phyloP scores from a whole-genome alignment of 2,797 vertebrate genomes.

The Holocentrus rufus region DNA sequence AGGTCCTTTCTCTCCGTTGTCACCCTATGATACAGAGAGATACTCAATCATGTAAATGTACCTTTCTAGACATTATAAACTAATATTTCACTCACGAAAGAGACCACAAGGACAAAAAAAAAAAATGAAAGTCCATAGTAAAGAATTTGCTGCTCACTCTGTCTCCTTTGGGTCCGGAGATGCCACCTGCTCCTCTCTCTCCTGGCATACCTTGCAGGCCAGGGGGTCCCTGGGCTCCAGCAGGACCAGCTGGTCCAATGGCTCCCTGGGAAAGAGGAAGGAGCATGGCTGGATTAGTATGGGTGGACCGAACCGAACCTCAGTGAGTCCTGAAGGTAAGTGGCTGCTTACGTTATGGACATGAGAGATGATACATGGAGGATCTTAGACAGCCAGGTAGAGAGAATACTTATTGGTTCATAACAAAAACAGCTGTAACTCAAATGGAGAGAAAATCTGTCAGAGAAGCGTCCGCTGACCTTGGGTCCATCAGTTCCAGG shows the following conservation, averaged over 20 bases:
- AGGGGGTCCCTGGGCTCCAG: slow-evolving; percentile 90
- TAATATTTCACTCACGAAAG: neutral
- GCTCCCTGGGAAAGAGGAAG: slow-evolving; percentile 84
- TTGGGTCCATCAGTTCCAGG: slow-evolving; percentile 96
- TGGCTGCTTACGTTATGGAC: neutral
- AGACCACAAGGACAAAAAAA: neutral
- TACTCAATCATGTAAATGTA: neutral
- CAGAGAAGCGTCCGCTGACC: slow-evolving; percentile 76
- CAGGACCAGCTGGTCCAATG: slow-evolving; percentile 86
- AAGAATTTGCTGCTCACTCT: slow-evolving; percentile 84
- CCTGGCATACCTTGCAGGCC: slow-evolving; percentile 98
- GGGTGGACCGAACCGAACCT: neutral
- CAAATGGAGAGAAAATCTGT: neutral
- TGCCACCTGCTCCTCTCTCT: slow-evolving; percentile 92
- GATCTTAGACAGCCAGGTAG: neutral
- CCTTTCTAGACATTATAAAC: neutral
- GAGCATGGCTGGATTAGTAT: neutral
- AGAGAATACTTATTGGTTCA: neutral
- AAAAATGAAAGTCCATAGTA: neutral
- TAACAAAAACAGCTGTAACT: neutral
- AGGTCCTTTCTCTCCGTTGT: slow-evolving; percentile 92
- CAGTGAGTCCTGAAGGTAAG: neutral
- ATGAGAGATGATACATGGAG: neutral
- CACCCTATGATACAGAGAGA: slow-evolving; percentile 83
- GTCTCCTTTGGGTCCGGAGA: slow-evolving; percentile 94